Percentiles rank a stretch among this genome's conserved stretches.
Evolutionary conservation across 1,140 invertebrate species (phyloP).

Genomic region (Drosophila truncata): DNA sequence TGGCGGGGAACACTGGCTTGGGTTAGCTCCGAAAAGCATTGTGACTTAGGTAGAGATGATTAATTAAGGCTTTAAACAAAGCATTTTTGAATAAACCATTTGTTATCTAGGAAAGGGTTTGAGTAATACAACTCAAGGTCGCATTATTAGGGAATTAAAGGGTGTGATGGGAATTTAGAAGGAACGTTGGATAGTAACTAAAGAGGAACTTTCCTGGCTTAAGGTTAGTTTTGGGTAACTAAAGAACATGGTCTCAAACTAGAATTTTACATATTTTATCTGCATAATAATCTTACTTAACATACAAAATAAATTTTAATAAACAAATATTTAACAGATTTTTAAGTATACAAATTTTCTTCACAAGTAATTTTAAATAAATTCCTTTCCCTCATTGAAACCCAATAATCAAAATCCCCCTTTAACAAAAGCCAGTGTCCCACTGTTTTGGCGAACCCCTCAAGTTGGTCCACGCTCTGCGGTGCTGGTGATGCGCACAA

Average conservation of each 20-base stretch:
- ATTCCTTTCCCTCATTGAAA: neutral
- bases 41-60: conserved; percentile 3
- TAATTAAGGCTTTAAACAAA: conserved; percentile 7
- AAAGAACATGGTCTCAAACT: too few relatives aligned
- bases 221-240: too few relatives aligned
- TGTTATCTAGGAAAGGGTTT: conserved; percentile 4
- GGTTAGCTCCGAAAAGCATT: conserved; percentile 2
- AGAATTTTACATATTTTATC: too few relatives aligned
- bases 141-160: neutral
- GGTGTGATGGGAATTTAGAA: neutral
- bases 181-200: too few relatives aligned
- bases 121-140: neutral
- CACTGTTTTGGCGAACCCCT: conserved; percentile 59
- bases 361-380: too few relatives aligned
- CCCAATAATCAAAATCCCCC: neutral
- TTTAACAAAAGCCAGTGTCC: neutral
- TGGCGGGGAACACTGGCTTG: conserved; percentile 54
- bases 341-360: too few relatives aligned
- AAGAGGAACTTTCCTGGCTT: neutral
- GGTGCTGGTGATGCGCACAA: conserved; percentile 77
- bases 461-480: conserved; percentile 52
- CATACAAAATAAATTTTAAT: neutral
- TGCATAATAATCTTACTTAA: too few relatives aligned
- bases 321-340: too few relatives aligned
- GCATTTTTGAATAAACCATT: conserved; percentile 2